These are phyloP conservation scores for Austrofundulus limnaeus DNA, from an alignment of 2,113 vertebrate species.

Conservation along the genomic window DNA sequence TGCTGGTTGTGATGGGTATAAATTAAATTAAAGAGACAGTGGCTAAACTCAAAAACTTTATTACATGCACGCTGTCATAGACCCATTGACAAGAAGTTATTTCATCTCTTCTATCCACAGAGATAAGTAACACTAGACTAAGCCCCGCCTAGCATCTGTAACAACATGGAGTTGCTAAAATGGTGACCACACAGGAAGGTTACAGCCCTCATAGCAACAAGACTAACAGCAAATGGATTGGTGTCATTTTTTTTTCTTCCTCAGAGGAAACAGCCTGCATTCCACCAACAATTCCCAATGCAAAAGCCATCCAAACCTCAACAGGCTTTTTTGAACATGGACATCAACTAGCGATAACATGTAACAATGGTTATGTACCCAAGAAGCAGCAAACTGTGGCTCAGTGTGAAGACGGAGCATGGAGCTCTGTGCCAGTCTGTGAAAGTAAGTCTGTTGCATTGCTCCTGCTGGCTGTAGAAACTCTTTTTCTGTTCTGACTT, in stretches of 20 bases:
- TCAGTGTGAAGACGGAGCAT: constrained; percentile 20
- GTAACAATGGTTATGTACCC: constrained; percentile 20
- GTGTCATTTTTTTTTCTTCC: not conserved
- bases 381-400: rapidly evolving
- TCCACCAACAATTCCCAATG: constrained; percentile 30
- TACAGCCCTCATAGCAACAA: too few relatives aligned
- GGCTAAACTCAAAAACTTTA: too few relatives aligned
- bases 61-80: too few relatives aligned
- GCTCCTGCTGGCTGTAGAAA: not conserved
- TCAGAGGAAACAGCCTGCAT: constrained; percentile 37
- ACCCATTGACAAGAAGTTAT: too few relatives aligned
- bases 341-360: rapidly evolving
- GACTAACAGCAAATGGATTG: too few relatives aligned
- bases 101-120: too few relatives aligned
- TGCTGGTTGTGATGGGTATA: too few relatives aligned
- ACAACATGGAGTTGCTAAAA: too few relatives aligned
- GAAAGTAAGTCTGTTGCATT: constrained; percentile 44
- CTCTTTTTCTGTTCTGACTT: not conserved
- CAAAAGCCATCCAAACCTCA: rapidly evolving
- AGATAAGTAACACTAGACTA: too few relatives aligned
- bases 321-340: not conserved
- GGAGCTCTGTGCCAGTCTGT: constrained; percentile 39
- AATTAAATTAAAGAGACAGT: too few relatives aligned
- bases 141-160: too few relatives aligned
- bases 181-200: too few relatives aligned